A percentile compares a stretch with the other conserved stretches of the same genome.
These are phyloP conservation scores for Sebastes oblongus DNA, from an alignment of 2,797 vertebrate genomes.

Conservation along the genomic window DNA sequence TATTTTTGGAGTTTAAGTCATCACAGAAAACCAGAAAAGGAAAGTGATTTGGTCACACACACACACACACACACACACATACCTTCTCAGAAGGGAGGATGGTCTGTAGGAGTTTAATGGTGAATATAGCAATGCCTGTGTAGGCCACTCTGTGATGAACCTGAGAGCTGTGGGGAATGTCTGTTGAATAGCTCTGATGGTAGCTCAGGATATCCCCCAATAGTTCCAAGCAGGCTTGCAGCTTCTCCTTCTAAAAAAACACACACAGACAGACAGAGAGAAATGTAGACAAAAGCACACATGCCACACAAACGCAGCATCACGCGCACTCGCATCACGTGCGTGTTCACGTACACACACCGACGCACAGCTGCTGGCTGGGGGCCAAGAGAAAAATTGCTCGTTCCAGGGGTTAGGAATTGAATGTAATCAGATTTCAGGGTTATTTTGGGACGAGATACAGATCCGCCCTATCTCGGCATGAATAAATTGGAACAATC, in stretches of 20 bases:
- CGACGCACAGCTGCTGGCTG: conserved; percentile 40
- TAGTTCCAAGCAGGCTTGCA: conserved; percentile 84
- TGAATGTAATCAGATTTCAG: conserved; percentile 81
- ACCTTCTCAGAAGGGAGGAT: conserved; percentile 93
- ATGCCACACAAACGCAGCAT: conserved; percentile 26
- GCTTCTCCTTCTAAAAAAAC: conserved; percentile 87
- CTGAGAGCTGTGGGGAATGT: conserved; percentile 75
- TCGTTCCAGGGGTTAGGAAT: conserved; percentile 72
- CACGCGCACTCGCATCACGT: conserved; percentile 7
- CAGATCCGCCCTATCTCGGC: conserved; percentile 71
- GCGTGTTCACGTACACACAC: conserved; percentile 35
- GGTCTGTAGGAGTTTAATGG: conserved; percentile 88
- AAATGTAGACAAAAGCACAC: conserved; percentile 48
- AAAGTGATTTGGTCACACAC: background rate
- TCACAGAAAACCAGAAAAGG: background rate
- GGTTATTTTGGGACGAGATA: conserved; percentile 80
- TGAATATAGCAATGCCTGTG: conserved; percentile 85
- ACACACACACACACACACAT: conserved; percentile 5
- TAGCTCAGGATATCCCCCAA: conserved; percentile 89
- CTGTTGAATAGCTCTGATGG: conserved; percentile 76
- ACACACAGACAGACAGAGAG: conserved; percentile 27
- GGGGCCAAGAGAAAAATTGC: conserved; percentile 68
- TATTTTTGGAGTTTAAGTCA: background rate
- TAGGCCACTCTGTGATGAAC: conserved; percentile 90
- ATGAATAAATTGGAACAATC: conserved; percentile 81